These are phyloP conservation scores for Carterocephalus palaemon DNA, from an alignment of 2,888 invertebrate species.

Conservation along the genomic window DNA sequence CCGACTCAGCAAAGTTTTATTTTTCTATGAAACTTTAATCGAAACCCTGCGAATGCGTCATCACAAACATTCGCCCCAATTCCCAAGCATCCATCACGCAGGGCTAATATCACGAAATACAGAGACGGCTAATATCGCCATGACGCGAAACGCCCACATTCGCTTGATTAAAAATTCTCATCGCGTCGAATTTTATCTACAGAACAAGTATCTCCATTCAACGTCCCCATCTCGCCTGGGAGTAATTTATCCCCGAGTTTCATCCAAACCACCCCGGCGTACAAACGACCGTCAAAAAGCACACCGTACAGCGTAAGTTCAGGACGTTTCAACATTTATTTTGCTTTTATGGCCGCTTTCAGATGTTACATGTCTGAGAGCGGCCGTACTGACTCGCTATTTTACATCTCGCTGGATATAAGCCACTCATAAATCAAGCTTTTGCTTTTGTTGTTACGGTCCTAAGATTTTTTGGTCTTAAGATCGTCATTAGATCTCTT, in stretches of 20 bases:
- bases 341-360: conserved; percentile 15
- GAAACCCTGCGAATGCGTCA: no score
- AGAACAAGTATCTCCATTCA: conserved; percentile 66
- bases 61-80: no score
- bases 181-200: conserved; percentile 32
- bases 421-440: conserved; percentile 1
- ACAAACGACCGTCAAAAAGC: conserved; percentile 65
- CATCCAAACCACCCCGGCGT: conserved; percentile 61
- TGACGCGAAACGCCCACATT: conserved; percentile 14
- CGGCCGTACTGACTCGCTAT: not conserved
- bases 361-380: no score
- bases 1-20: no score
- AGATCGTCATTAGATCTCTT: no score
- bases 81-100: conserved; percentile 1
- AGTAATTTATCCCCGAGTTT: conserved; percentile 61
- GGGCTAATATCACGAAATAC: no score
- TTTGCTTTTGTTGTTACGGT: no score
- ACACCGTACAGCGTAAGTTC: conserved; percentile 65
- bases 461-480: no score
- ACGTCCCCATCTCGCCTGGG: conserved; percentile 63
- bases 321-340: conserved; percentile 5
- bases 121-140: conserved; percentile 7
- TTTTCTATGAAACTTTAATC: no score
- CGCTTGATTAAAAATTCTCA: conserved; percentile 24
- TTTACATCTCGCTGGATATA: conserved; percentile 1